phyloP scores from a whole-genome alignment of 2,113 vertebrate species.

The Zosterops hypoxanthus region DNA sequence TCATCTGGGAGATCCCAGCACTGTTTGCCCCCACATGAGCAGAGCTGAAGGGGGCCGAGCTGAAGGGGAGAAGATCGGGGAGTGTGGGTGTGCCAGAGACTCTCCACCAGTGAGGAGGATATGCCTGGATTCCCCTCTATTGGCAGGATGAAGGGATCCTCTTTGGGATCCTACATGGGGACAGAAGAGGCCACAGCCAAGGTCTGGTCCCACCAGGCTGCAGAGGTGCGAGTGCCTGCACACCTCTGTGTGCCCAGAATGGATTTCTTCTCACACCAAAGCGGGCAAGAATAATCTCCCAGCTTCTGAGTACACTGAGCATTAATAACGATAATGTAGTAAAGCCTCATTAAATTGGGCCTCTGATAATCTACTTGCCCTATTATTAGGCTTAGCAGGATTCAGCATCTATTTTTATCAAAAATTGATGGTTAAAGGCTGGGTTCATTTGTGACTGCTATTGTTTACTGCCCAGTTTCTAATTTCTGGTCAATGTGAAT shows the following conservation, averaged over 20 bases:
- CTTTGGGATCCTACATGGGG: rapidly evolving
- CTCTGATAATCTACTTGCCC: conserved; percentile 62
- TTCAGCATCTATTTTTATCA: conserved; percentile 63
- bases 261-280: conserved; percentile 26
- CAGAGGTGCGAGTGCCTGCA: background rate
- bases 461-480: conserved; percentile 45
- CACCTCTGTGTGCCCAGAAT: background rate
- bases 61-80: background rate
- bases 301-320: conserved; percentile 38
- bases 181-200: background rate
- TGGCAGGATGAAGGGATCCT: background rate
- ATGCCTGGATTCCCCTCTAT: background rate
- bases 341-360: conserved; percentile 61
- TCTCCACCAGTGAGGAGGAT: background rate
- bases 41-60: background rate
- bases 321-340: conserved; percentile 59
- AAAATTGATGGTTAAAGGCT: conserved; percentile 35
- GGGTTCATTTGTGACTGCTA: background rate
- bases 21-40: rapidly evolving
- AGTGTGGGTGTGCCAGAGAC: background rate
- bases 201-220: background rate
- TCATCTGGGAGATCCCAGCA: background rate
- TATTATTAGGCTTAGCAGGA: conserved; percentile 62
- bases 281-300: conserved; percentile 37
- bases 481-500: background rate